Percentiles rank a stretch among this genome's conserved stretches.
phyloP scores from a whole-genome alignment of 2,888 invertebrate genomes.

The Brassicogethes aeneus region DNA sequence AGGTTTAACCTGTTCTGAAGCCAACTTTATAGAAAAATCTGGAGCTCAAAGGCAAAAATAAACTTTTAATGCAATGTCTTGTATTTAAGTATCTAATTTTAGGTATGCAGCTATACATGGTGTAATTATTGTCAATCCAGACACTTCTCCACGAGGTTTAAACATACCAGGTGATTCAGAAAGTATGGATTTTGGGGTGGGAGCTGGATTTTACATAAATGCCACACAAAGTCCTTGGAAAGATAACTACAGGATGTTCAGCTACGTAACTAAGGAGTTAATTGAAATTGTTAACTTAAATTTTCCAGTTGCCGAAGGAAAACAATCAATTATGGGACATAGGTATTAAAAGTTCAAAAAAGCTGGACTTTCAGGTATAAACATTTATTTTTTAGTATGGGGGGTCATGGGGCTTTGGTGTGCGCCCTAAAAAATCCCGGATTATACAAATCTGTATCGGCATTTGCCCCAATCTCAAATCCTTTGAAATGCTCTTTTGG shows the following conservation, averaged over 20 bases:
- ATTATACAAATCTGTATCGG: slow-evolving; percentile 79
- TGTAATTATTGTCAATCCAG: slow-evolving; percentile 84
- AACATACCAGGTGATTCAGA: slow-evolving; percentile 89
- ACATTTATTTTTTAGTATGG: slow-evolving; percentile 67
- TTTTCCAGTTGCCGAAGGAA: slow-evolving; percentile 55
- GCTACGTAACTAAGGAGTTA: slow-evolving; percentile 85
- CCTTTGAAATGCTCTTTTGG: slow-evolving; percentile 84
- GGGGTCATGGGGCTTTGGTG: slow-evolving; percentile 92
- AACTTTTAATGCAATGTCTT: no score
- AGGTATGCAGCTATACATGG: slow-evolving; percentile 77
- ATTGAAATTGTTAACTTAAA: slow-evolving; percentile 64
- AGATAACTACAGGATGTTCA: slow-evolving; percentile 89
- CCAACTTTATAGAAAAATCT: slow-evolving; percentile 91
- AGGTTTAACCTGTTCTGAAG: slow-evolving; percentile 88
- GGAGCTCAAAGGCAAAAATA: slow-evolving; percentile 77
- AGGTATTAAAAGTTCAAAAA: no score
- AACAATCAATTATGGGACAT: slow-evolving; percentile 73
- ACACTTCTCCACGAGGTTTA: slow-evolving; percentile 89
- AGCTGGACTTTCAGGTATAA: no score
- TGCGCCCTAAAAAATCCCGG: slow-evolving; percentile 87
- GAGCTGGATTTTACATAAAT: slow-evolving; percentile 94
- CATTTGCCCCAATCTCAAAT: slow-evolving; percentile 92
- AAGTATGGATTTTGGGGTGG: slow-evolving; percentile 88
- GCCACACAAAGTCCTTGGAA: slow-evolving; percentile 89
- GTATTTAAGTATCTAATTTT: no score